A percentile compares a stretch with the other conserved stretches of the same genome.
Evolutionary conservation across 2,797 vertebrate species (phyloP).

Genomic region (Takifugu rubripes): DNA sequence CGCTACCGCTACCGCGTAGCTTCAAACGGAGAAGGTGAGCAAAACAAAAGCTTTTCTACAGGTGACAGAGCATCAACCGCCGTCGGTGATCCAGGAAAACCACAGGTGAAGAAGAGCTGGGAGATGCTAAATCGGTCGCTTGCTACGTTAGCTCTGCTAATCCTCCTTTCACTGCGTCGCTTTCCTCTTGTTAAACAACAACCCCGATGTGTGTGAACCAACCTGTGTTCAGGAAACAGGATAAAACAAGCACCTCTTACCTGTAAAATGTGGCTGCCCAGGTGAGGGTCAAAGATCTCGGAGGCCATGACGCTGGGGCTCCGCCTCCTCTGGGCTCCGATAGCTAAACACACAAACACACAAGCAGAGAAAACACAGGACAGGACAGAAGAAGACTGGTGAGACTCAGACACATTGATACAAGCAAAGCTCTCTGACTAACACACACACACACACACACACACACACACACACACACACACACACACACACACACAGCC

Average conservation of each 20-base stretch:
- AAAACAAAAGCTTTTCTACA: slow-evolving; percentile 5
- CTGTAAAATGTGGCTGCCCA: slow-evolving; percentile 99
- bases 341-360: slow-evolving; percentile 80
- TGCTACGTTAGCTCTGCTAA: too few species aligned
- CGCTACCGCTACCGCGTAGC: slow-evolving; percentile 27
- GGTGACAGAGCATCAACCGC: background rate
- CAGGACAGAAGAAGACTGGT: slow-evolving; percentile 72
- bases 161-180: too few species aligned
- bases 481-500: slow-evolving; percentile 61
- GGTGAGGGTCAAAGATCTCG: slow-evolving; percentile 95
- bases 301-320: slow-evolving; percentile 85
- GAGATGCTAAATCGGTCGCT: too few species aligned
- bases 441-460: slow-evolving; percentile 21
- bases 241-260: slow-evolving; percentile 65
- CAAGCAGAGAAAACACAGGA: slow-evolving; percentile 63
- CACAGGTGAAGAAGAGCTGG: too few species aligned
- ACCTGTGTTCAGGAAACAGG: too few species aligned
- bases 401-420: slow-evolving; percentile 71
- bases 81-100: too few species aligned
- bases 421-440: slow-evolving; percentile 49
- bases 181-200: too few species aligned
- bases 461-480: slow-evolving; percentile 47
- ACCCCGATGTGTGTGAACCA: too few species aligned
- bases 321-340: slow-evolving; percentile 89
- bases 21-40: slow-evolving; percentile 2